Evolutionary conservation across 2,113 vertebrate genomes (phyloP).

Genomic region (Chlorodrepanis virens): DNA sequence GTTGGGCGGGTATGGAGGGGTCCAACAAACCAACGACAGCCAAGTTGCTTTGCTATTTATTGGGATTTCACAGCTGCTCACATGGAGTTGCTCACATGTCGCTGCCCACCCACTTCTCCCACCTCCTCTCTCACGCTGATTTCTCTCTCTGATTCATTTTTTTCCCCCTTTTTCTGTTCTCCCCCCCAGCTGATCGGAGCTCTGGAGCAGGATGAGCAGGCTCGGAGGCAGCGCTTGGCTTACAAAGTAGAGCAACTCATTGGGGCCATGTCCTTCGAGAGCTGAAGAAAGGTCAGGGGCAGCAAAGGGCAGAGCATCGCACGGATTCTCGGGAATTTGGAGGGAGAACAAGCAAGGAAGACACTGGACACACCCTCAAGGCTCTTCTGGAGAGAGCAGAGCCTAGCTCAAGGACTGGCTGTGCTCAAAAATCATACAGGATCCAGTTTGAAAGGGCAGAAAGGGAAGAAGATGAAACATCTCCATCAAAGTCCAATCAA

Average conservation of each 20-base stretch:
- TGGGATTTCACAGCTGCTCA: not conserved
- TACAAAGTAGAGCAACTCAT: conserved; percentile 98
- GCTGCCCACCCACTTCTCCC: not conserved
- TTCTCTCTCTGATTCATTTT: not conserved
- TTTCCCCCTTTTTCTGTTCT: not conserved
- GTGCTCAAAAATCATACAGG: not conserved
- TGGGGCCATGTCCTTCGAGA: conserved; percentile 92
- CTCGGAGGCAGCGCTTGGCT: conserved; percentile 88
- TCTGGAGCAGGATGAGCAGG: conserved; percentile 94
- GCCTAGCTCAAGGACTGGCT: not conserved
- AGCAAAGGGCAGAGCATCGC: conserved; percentile 42
- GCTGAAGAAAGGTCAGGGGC: conserved; percentile 78
- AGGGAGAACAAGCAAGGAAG: conserved; percentile 45
- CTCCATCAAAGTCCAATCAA: not conserved
- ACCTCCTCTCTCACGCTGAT: not conserved
- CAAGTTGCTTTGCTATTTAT: not conserved
- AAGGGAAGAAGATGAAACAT: not conserved
- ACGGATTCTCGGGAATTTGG: conserved; percentile 3
- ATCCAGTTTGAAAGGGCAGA: not conserved
- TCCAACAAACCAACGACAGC: not conserved
- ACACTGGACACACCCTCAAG: not conserved
- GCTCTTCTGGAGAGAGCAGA: not conserved
- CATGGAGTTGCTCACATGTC: not conserved
- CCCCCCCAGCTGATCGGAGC: conserved; percentile 86
- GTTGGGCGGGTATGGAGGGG: not conserved